A percentile compares a stretch with the other conserved stretches of the same genome.
Evolutionary conservation across 2,113 vertebrate species (phyloP).

Genomic region (Leptocoma aspasia): DNA sequence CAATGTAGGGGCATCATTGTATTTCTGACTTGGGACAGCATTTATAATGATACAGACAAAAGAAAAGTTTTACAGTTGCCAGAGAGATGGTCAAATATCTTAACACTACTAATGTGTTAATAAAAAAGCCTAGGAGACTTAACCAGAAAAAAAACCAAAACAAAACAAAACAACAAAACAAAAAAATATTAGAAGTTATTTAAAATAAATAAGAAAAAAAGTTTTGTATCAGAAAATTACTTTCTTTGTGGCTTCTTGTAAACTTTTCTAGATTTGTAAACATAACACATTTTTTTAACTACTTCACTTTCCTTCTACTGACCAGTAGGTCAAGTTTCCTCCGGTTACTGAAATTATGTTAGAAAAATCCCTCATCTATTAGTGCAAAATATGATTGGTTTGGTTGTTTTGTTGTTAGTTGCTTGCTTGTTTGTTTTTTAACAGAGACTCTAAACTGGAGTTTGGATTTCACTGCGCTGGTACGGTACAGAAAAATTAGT

Average conservation of each 20-base stretch:
- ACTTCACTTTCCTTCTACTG: background rate
- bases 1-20: background rate
- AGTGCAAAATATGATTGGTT: background rate
- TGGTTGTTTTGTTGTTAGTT: background rate
- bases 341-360: background rate
- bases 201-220: background rate
- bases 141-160: background rate
- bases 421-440: background rate
- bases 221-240: background rate
- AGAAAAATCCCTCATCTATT: background rate
- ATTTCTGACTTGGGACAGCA: background rate
- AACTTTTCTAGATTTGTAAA: background rate
- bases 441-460: background rate
- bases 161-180: too few species aligned
- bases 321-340: background rate
- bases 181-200: background rate
- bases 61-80: background rate
- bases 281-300: background rate
- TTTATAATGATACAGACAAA: background rate
- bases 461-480: background rate
- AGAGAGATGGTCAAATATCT: background rate
- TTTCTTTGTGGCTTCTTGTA: background rate
- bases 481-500: background rate
- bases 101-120: background rate
- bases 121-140: background rate